These are phyloP conservation scores for Capreolus pygargus DNA, from an alignment of 2,113 vertebrate genomes.

Conservation along the genomic window DNA sequence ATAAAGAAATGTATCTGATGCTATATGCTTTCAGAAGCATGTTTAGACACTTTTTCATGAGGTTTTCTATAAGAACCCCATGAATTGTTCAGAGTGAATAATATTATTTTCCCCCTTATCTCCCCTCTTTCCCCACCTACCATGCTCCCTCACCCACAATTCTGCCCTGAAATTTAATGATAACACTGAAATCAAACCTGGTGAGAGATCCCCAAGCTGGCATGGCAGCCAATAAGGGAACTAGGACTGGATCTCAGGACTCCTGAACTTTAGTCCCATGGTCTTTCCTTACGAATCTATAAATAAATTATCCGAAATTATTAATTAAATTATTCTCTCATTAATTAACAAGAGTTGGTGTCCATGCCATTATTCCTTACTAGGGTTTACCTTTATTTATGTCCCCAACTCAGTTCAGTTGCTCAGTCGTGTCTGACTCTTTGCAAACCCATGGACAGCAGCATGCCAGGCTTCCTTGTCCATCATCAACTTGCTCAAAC, in stretches of 20 bases:
- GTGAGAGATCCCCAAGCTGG: background rate
- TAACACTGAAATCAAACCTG: background rate
- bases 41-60: background rate
- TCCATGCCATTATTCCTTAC: background rate
- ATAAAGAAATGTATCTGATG: background rate
- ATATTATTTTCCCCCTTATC: background rate
- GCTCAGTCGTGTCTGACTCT: background rate
- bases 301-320: background rate
- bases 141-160: fast-evolving
- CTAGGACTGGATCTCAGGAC: background rate
- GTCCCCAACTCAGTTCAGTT: background rate
- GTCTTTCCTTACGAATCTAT: background rate
- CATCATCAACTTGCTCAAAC: background rate
- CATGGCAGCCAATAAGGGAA: background rate
- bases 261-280: background rate
- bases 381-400: background rate
- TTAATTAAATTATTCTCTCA: background rate
- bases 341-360: background rate
- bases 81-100: background rate
- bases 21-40: background rate
- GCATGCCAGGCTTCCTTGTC: background rate
- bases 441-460: background rate
- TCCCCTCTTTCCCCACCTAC: background rate
- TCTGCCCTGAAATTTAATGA: background rate
- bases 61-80: background rate